A percentile compares a stretch with the other conserved stretches of the same genome.
Conservation (phyloP, 2,113 vertebrate species). For the Podarcis raffonei region DNA sequence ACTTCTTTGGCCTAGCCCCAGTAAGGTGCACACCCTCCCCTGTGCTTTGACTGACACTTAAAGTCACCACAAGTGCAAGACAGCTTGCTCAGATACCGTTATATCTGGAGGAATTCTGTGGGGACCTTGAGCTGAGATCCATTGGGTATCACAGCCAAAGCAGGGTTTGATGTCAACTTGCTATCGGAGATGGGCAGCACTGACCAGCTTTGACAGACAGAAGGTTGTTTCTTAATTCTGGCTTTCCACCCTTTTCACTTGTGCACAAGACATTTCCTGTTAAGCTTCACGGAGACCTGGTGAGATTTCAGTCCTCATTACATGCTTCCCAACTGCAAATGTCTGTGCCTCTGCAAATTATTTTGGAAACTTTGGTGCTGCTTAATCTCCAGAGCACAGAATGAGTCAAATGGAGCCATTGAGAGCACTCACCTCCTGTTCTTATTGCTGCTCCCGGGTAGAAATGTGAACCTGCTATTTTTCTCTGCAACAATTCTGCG, state of each 20-base stretch:
- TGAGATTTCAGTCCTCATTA: background rate
- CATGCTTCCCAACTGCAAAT: background rate
- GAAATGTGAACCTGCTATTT: background rate
- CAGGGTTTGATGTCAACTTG: background rate
- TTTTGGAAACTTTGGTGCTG: background rate
- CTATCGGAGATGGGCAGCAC: background rate
- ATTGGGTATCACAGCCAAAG: background rate
- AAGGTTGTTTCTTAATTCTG: background rate
- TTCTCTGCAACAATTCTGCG: constrained; percentile 14
- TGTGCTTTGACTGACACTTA: constrained; percentile 9
- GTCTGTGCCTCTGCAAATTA: background rate
- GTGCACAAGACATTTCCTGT: no score
- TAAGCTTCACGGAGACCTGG: background rate
- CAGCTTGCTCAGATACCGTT: background rate
- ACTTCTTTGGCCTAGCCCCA: background rate
- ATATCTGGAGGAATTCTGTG: background rate
- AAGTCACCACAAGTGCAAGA: background rate
- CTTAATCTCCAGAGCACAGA: background rate
- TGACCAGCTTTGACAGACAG: background rate
- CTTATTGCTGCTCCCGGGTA: background rate
- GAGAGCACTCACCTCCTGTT: background rate
- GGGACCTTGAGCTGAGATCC: background rate
- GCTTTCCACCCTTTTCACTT: background rate
- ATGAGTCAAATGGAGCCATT: background rate
- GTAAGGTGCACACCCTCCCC: background rate